phyloP scores from a whole-genome alignment of 2,888 invertebrate genomes.

The Dolichomitus sp. region DNA sequence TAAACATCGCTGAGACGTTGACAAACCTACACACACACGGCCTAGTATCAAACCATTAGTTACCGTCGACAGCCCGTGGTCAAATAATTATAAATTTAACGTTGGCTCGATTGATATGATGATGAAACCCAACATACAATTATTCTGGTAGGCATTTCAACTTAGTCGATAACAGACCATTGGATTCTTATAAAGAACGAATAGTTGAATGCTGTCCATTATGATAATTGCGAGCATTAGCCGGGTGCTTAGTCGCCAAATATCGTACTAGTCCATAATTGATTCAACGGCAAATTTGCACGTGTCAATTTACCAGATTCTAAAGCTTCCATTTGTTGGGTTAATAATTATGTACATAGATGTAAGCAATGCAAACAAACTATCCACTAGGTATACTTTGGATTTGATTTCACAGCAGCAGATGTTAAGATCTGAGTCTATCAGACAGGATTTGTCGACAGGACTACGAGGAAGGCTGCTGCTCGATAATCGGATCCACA shows the following conservation, averaged over 20 bases:
- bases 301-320: not conserved
- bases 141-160: not conserved
- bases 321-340: not conserved
- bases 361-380: not conserved
- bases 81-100: not conserved
- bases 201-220: not conserved
- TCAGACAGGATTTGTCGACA: constrained; percentile 40
- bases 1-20: not conserved
- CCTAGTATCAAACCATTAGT: not conserved
- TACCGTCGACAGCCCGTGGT: not conserved
- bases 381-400: not conserved
- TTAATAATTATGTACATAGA: not conserved
- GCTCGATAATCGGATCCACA: constrained; percentile 18
- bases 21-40: not conserved
- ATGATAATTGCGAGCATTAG: not conserved
- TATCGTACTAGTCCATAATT: not conserved
- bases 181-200: not conserved
- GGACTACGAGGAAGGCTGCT: not conserved
- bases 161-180: not conserved
- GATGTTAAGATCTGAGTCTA: constrained; percentile 12
- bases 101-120: not conserved
- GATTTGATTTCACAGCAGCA: not conserved
- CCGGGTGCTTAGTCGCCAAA: not conserved
- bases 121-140: not conserved
- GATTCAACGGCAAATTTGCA: not conserved